Percentiles rank a stretch among this genome's conserved stretches.
Conservation (phyloP, 2,888 invertebrate species). For the Ischnus inquisitorius region DNA sequence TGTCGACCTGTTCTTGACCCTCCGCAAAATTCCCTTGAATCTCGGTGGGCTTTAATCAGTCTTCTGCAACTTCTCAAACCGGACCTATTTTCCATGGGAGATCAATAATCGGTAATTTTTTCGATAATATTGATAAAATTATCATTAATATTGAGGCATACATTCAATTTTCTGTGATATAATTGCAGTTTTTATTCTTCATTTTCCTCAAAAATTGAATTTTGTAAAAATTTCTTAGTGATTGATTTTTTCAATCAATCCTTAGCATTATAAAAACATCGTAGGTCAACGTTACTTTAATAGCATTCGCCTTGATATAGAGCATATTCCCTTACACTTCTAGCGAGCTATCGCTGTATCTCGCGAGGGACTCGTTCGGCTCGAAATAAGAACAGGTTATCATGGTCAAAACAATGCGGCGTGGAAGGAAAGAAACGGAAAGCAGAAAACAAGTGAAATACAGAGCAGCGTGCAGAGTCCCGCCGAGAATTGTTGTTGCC, state of each 20-base stretch:
- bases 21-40: constrained; percentile 60
- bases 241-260: too few species aligned
- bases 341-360: constrained; percentile 60
- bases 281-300: neutral
- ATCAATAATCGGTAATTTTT: too few species aligned
- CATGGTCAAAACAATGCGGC: constrained; percentile 16
- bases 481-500: constrained; percentile 38
- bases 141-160: too few species aligned
- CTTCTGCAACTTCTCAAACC: constrained; percentile 54
- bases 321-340: neutral
- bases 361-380: constrained; percentile 54
- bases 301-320: neutral
- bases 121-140: too few species aligned
- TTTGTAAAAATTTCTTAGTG: too few species aligned
- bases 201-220: too few species aligned
- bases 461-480: too few species aligned
- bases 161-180: too few species aligned
- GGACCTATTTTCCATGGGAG: constrained; percentile 78
- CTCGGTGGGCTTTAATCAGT: constrained; percentile 26
- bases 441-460: constrained; percentile 51
- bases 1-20: constrained; percentile 52
- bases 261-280: too few species aligned
- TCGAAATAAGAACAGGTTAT: constrained; percentile 56
- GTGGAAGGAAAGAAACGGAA: constrained; percentile 26
- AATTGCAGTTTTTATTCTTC: constrained; percentile 75